Percentiles rank a stretch among this genome's conserved stretches.
These are phyloP conservation scores for Subanguina moxae DNA, from an alignment of 1,140 invertebrate genomes.

Conservation along the genomic window DNA sequence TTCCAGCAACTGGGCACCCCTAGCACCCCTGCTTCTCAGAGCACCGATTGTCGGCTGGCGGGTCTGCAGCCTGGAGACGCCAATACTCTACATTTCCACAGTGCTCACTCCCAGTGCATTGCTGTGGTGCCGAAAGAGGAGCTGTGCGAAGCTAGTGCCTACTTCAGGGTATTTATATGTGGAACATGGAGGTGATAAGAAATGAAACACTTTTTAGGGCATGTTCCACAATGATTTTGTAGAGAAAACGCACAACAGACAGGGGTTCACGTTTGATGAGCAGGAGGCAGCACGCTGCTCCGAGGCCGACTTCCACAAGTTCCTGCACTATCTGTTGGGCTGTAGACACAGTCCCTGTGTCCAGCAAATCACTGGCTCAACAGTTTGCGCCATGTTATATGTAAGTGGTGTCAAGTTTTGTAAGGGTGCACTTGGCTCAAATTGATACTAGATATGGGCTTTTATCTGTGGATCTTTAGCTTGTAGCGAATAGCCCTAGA, in stretches of 20 bases:
- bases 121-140: constrained; percentile 14
- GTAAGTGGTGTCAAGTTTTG: constrained; percentile 18
- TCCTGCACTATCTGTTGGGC: constrained; percentile 23
- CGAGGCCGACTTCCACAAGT: constrained; percentile 24
- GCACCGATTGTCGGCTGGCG: not conserved
- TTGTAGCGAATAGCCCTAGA: too few species aligned
- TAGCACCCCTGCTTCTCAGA: not conserved
- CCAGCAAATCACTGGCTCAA: constrained; percentile 1
- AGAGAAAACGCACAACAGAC: constrained; percentile 7
- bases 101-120: not conserved
- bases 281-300: constrained; percentile 13
- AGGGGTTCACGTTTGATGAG: constrained; percentile 16
- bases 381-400: constrained; percentile 12
- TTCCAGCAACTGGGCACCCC: not conserved
- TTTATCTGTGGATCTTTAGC: too few species aligned
- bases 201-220: constrained; percentile 10
- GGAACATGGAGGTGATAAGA: not conserved
- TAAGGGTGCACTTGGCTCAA: too few species aligned
- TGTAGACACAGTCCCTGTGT: constrained; percentile 19
- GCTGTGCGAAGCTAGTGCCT: constrained; percentile 19
- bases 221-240: constrained; percentile 27
- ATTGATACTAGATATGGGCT: too few species aligned
- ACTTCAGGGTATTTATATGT: constrained; percentile 14
- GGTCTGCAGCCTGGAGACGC: constrained; percentile 8
- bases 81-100: constrained; percentile 4